Conservation (phyloP, 2,888 invertebrate species). For the Diloba caeruleocephala region DNA sequence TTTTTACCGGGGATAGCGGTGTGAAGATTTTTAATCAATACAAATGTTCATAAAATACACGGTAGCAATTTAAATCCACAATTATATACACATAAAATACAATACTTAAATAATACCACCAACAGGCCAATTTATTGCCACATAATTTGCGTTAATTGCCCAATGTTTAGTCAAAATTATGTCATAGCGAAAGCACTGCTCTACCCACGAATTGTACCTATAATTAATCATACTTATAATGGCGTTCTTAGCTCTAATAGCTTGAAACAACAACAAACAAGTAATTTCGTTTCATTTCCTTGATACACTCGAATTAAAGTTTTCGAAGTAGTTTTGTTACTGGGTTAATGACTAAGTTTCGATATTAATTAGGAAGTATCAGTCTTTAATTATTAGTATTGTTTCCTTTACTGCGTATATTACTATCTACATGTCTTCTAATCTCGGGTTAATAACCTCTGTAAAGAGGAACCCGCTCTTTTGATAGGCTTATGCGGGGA, state of each 20-base stretch:
- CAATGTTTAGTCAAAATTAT: conserved; percentile 19
- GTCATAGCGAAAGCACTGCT: conserved; percentile 1
- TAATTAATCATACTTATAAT: conserved; percentile 10
- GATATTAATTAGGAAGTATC: no score
- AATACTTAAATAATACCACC: conserved; percentile 14
- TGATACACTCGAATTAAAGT: conserved; percentile 2
- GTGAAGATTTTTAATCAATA: no score
- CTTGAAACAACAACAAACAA: conserved; percentile 1
- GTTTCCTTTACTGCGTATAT: no score
- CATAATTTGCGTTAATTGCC: conserved; percentile 32
- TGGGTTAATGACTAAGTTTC: conserved; percentile 8
- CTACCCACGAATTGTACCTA: conserved; percentile 4
- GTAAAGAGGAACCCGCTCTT: no score
- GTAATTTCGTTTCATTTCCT: background rate
- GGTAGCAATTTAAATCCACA: conserved; percentile 1
- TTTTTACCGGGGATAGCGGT: no score
- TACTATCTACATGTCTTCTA: no score
- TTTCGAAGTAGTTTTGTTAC: conserved; percentile 1
- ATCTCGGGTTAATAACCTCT: no score
- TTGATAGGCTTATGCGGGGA: no score
- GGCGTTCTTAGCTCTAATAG: background rate
- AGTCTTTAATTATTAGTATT: no score
- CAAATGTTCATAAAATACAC: background rate
- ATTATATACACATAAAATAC: conserved; percentile 7
- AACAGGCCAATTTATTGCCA: conserved; percentile 9